These are phyloP conservation scores for Theretra japonica DNA, from an alignment of 2,888 invertebrate genomes.

Conservation along the genomic window DNA sequence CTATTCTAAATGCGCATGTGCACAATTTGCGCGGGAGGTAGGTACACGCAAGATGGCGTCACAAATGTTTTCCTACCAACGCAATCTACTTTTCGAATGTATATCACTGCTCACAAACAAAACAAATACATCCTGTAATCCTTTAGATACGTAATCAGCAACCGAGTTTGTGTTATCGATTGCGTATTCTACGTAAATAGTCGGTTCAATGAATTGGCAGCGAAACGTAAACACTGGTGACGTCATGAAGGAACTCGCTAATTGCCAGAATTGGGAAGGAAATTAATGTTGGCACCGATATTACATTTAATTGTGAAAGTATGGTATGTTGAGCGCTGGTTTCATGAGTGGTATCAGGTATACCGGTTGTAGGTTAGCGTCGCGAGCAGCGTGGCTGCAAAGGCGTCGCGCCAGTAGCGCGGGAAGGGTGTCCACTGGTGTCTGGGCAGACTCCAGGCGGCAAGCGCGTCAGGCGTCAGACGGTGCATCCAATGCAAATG, in stretches of 20 bases:
- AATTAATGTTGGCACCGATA: background rate
- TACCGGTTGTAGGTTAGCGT: background rate
- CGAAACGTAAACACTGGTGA: constrained; percentile 9
- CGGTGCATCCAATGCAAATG: constrained; percentile 72
- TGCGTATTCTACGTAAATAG: background rate
- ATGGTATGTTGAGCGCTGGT: background rate
- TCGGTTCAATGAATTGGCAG: constrained; percentile 16
- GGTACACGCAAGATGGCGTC: constrained; percentile 28
- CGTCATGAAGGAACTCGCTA: constrained; percentile 33
- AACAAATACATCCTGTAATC: background rate
- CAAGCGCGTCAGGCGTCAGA: constrained; percentile 40
- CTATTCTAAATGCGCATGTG: constrained; percentile 55
- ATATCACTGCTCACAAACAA: background rate
- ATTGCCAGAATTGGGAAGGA: constrained; percentile 4
- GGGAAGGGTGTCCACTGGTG: background rate
- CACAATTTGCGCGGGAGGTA: constrained; percentile 56
- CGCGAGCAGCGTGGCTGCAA: background rate
- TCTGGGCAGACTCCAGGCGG: constrained; percentile 29
- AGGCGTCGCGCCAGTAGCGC: background rate
- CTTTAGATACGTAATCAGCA: constrained; percentile 18
- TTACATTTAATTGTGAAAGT: background rate
- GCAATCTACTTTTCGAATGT: background rate
- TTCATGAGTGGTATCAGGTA: background rate
- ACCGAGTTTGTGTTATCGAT: constrained; percentile 12
- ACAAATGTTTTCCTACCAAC: background rate